A percentile compares a stretch with the other conserved stretches of the same genome.
Evolutionary conservation across 2,888 invertebrate species (phyloP).

Genomic region (Eustalomyia histrio): DNA sequence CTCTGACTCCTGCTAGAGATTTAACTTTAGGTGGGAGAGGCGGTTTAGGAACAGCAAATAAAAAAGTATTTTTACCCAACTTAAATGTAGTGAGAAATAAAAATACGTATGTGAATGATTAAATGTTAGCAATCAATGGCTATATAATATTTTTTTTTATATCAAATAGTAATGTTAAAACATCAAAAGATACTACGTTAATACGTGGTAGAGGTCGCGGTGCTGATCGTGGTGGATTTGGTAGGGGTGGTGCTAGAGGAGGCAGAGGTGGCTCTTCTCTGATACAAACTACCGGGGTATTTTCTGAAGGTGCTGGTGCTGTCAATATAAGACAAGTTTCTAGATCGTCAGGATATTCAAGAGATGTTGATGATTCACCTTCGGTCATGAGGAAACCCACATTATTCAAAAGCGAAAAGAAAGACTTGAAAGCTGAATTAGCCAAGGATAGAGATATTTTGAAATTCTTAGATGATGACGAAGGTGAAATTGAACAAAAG

Average conservation of each 20-base stretch:
- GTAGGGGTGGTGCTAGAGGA: constrained; percentile 68
- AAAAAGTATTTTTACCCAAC: constrained; percentile 83
- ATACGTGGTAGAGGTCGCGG: constrained; percentile 72
- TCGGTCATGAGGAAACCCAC: constrained; percentile 72
- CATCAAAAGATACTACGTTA: constrained; percentile 76
- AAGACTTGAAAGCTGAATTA: constrained; percentile 73
- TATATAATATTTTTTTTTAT: not conserved
- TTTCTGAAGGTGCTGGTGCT: constrained; percentile 78
- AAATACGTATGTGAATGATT: constrained; percentile 77
- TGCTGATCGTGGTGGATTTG: constrained; percentile 68
- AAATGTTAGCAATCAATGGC: not conserved
- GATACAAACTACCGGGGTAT: constrained; percentile 78
- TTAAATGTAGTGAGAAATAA: constrained; percentile 83
- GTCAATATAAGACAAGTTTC: constrained; percentile 70
- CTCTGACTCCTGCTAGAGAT: constrained; percentile 82
- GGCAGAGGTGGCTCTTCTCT: constrained; percentile 72
- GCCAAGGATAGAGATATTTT: constrained; percentile 68
- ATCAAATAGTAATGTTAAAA: constrained; percentile 76
- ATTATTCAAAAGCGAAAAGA: constrained; percentile 72
- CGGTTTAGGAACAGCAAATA: constrained; percentile 74
- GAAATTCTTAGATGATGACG: constrained; percentile 74
- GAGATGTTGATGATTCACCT: constrained; percentile 71
- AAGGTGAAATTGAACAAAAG: constrained; percentile 73
- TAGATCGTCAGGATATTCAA: constrained; percentile 67
- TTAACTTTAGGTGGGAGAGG: constrained; percentile 81